Percentiles rank a stretch among this genome's conserved stretches.
These are phyloP conservation scores for Leptogaster cylindrica DNA, from an alignment of 2,888 invertebrate genomes.

Conservation along the genomic window DNA sequence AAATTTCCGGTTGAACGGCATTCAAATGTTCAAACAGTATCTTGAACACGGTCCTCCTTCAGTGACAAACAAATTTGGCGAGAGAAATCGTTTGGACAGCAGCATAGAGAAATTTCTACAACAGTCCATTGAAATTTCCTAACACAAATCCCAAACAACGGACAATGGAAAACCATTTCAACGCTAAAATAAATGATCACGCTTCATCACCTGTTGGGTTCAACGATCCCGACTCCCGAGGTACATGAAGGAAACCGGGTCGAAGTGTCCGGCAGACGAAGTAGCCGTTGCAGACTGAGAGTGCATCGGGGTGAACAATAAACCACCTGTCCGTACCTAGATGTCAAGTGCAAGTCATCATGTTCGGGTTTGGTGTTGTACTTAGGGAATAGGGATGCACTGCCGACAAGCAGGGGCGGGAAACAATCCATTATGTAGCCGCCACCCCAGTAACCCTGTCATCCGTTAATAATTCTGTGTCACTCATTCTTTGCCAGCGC, in stretches of 20 bases:
- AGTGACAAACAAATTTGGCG: too few relatives aligned
- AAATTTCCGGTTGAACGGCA: too few relatives aligned
- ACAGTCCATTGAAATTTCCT: too few relatives aligned
- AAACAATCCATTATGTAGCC: neutral
- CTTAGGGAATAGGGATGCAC: neutral
- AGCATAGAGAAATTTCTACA: too few relatives aligned
- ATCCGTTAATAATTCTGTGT: neutral
- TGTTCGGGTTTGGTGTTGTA: too few relatives aligned
- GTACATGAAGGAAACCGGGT: neutral
- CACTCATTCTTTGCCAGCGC: neutral
- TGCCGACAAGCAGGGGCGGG: neutral
- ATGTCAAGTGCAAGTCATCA: too few relatives aligned
- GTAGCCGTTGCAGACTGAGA: neutral
- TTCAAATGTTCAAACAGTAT: too few relatives aligned
- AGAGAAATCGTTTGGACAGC: too few relatives aligned
- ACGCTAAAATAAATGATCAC: constrained; percentile 1
- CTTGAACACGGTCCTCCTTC: too few relatives aligned
- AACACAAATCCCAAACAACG: too few relatives aligned
- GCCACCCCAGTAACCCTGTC: neutral
- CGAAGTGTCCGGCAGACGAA: neutral
- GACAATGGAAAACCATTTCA: constrained; percentile 2
- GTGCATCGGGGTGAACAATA: neutral
- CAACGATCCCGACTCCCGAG: constrained; percentile 11
- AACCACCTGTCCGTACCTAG: neutral
- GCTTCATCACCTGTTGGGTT: constrained; percentile 26